Conservation (phyloP, 2,888 invertebrate species). For the Diarsia brunnea region DNA sequence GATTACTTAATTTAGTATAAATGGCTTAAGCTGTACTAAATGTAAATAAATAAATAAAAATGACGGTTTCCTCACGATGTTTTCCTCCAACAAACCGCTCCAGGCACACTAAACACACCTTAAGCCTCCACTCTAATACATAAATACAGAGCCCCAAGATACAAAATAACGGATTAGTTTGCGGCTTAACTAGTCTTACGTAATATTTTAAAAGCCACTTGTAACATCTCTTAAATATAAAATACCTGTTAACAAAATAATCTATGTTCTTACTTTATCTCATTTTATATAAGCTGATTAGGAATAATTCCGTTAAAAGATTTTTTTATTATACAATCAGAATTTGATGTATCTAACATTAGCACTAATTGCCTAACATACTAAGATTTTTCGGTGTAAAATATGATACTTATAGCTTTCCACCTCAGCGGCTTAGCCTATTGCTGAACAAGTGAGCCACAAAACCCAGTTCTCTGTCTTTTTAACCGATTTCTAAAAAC, state of each 20-base stretch:
- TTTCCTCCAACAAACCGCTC: too few relatives aligned
- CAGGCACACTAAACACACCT: too few relatives aligned
- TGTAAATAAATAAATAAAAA: too few relatives aligned
- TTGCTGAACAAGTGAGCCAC: not conserved
- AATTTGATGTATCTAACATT: not conserved
- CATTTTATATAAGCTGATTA: conserved; percentile 26
- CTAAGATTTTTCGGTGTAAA: not conserved
- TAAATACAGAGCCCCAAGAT: too few relatives aligned
- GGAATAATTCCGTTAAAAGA: conserved; percentile 6
- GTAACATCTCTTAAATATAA: too few relatives aligned
- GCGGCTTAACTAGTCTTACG: too few relatives aligned
- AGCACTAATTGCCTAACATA: not conserved
- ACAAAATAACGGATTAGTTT: too few relatives aligned
- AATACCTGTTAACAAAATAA: not conserved
- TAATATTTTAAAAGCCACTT: too few relatives aligned
- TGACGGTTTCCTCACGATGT: too few relatives aligned
- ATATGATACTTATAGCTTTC: not conserved
- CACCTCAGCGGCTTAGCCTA: not conserved
- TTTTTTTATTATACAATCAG: conserved; percentile 23
- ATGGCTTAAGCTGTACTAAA: too few relatives aligned
- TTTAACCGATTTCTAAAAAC: not conserved
- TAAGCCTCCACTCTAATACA: too few relatives aligned
- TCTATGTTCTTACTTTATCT: not conserved
- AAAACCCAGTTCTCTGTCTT: not conserved
- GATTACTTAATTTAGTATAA: too few relatives aligned